Conservation (phyloP, 2,888 invertebrate genomes). For the Poecilus cupreus region DNA sequence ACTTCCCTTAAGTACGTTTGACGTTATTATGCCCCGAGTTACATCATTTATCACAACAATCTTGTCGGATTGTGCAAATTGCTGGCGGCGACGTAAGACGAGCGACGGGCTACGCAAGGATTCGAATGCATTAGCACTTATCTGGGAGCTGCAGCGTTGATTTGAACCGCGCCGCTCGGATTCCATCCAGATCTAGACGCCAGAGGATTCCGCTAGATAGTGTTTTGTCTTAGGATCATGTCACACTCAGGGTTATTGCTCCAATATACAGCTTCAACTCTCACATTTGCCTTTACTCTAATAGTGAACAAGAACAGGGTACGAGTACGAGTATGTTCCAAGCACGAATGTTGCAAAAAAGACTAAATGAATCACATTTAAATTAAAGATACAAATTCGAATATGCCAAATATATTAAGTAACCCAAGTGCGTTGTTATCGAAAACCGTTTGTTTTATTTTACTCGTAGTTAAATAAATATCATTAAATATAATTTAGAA, state of each 20-base stretch:
- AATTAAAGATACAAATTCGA: too few relatives aligned
- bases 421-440: too few relatives aligned
- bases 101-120: conserved; percentile 21
- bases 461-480: too few relatives aligned
- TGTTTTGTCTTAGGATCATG: conserved; percentile 39
- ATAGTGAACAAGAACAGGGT: too few relatives aligned
- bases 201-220: background rate
- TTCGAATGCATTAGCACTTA: conserved; percentile 53
- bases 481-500: too few relatives aligned
- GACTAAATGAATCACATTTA: too few relatives aligned
- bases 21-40: conserved; percentile 52
- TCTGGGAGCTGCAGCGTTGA: conserved; percentile 29
- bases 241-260: background rate
- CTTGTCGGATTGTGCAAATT: conserved; percentile 51
- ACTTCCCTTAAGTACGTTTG: conserved; percentile 56
- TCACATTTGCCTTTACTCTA: background rate
- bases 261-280: background rate
- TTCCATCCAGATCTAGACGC: conserved; percentile 6
- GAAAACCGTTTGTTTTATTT: too few relatives aligned
- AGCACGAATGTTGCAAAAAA: too few relatives aligned
- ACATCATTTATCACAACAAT: conserved; percentile 57
- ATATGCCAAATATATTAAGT: too few relatives aligned
- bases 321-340: too few relatives aligned
- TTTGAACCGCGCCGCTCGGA: conserved; percentile 8
- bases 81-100: conserved; percentile 35